phyloP scores from a whole-genome alignment of 2,888 invertebrate genomes.

The Melanophora roralis region DNA sequence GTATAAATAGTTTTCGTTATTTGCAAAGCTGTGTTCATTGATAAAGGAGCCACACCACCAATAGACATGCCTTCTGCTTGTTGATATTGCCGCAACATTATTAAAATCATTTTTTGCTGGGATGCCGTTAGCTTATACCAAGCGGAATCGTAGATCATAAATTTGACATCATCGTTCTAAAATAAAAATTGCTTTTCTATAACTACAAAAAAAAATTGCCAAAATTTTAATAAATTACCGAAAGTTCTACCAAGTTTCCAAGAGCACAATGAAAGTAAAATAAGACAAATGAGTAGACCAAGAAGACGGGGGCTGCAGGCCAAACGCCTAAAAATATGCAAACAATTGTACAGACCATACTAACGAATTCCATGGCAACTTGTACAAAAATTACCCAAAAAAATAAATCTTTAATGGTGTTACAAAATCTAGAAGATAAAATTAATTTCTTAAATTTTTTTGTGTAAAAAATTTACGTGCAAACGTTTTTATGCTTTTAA shows the following conservation, averaged over 20 bases:
- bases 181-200: no score
- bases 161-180: constrained; percentile 28
- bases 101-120: constrained; percentile 64
- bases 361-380: not conserved
- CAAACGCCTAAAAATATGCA: constrained; percentile 28
- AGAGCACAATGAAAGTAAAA: constrained; percentile 18
- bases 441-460: no score
- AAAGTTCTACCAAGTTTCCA: constrained; percentile 30
- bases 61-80: constrained; percentile 59
- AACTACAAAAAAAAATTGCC: not conserved
- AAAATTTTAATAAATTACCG: constrained; percentile 23
- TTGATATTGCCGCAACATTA: constrained; percentile 67
- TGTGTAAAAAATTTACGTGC: no score
- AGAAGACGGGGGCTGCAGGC: constrained; percentile 19
- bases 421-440: constrained; percentile 22
- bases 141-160: constrained; percentile 64
- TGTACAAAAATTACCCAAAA: constrained; percentile 40
- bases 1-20: constrained; percentile 66
- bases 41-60: constrained; percentile 64
- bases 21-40: constrained; percentile 65
- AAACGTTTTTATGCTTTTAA: no score
- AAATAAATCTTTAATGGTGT: not conserved
- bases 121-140: constrained; percentile 65
- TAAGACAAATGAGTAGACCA: constrained; percentile 9
- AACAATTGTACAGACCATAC: constrained; percentile 28